These are phyloP conservation scores for Cryptophagus acutangulus DNA, from an alignment of 2,888 invertebrate genomes.

Conservation along the genomic window DNA sequence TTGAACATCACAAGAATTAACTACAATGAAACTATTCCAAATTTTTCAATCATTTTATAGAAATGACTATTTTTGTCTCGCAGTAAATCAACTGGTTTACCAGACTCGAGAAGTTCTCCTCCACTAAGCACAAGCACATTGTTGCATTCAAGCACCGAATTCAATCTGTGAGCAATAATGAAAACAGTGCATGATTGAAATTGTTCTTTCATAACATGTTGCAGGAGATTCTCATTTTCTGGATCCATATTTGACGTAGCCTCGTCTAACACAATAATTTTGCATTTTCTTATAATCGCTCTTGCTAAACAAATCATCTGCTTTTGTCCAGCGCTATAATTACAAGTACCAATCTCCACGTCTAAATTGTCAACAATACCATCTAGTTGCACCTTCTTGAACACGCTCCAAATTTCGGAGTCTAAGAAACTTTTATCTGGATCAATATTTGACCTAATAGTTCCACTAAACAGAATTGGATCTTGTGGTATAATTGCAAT, in stretches of 20 bases:
- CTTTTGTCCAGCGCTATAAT: conserved; percentile 51
- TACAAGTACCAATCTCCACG: conserved; percentile 7
- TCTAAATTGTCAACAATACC: conserved; percentile 40
- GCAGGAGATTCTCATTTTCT: conserved; percentile 50
- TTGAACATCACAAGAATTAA: not conserved
- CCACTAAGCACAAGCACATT: conserved; percentile 46
- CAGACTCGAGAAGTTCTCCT: conserved; percentile 7
- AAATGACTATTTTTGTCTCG: conserved; percentile 53
- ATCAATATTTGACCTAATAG: conserved; percentile 48
- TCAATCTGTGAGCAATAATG: conserved; percentile 39
- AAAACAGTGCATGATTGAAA: conserved; percentile 51
- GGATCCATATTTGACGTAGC: conserved; percentile 53
- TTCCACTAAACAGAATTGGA: conserved; percentile 52
- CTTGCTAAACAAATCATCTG: conserved; percentile 53
- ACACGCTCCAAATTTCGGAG: conserved; percentile 35
- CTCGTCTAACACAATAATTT: conserved; percentile 51
- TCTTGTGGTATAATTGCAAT: conserved; percentile 54
- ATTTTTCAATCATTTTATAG: conserved; percentile 55
- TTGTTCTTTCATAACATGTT: conserved; percentile 49
- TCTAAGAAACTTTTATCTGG: conserved; percentile 32
- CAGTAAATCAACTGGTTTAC: conserved; percentile 4
- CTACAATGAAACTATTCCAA: conserved; percentile 2
- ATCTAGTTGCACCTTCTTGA: conserved; percentile 42
- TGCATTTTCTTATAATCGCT: conserved; percentile 48
- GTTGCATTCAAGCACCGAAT: conserved; percentile 55